Base-by-base conservation (phyloP, 2,888 invertebrate genomes). In the Chorisops tibialis region DNA sequence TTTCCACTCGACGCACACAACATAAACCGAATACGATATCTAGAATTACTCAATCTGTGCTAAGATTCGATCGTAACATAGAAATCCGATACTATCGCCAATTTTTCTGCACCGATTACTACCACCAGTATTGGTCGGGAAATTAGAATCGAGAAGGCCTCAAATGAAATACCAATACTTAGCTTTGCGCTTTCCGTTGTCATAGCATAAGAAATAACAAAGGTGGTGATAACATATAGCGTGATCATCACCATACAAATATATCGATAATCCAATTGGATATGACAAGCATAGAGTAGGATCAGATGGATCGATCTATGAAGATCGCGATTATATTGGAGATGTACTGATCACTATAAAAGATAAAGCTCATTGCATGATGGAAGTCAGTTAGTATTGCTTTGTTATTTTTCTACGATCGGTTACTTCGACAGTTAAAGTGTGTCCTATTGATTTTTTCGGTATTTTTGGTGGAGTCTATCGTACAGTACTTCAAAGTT, bases 401-500 rank as follows among this genome's bases (percentile, higher is more conserved):
- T 4, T 43, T 11, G 43, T 56, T n/a, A 43, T 45, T 45, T 30
- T 7, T 45, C 43, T 43, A 19, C 45, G 16, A 6, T 30, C 5
- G 30, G 7, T 30, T 30, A 5, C 5, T 7, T 30, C 30, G 9
- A 7, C 30, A 30, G 30, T 30, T 30, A 56, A 56, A 30, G 56
- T 56, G 56, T 56, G 56, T 56, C 56, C 56, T 16, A 30, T 56
- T 9, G 19, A 59, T 37, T 21, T 59, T 4, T 30, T 47, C 21
- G 18, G 38, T 21, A 14, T 59, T 14, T 48, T 59, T 16, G 9
- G 30, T 47, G 59, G 47, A 35, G 35, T 59, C n/a, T 59, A 48
- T 39, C 59, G 56, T 35, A 56, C 21, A 48, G 47, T 59, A 21
- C 37, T 47, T 21, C 48, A 38, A 37, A 59, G 22, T 43, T 12